Percentiles rank a stretch among this genome's conserved stretches.
phyloP scores from a whole-genome alignment of 1,140 invertebrate species.

The Tachypleus tridentatus region DNA sequence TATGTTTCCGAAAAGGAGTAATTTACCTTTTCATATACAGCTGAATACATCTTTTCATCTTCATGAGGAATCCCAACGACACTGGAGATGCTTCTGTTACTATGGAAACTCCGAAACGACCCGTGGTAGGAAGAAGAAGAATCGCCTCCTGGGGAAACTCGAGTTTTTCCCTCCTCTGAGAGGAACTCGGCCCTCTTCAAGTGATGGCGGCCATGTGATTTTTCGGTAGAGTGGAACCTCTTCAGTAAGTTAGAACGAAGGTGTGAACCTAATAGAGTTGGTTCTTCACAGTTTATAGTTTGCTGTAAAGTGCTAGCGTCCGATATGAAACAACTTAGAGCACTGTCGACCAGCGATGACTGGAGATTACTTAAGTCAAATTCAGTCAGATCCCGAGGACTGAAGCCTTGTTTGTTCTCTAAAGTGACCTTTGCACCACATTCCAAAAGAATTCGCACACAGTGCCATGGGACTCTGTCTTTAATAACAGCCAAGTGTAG shows the following conservation, averaged over 20 bases:
- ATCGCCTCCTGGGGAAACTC: slow-evolving; percentile 1
- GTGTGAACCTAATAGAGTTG: too few species aligned
- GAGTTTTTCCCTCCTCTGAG: too few species aligned
- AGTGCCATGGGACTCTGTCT: slow-evolving; percentile 40
- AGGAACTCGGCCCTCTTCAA: too few species aligned
- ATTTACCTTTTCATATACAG: too few species aligned
- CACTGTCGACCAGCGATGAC: slow-evolving; percentile 34
- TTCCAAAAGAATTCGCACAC: slow-evolving; percentile 40
- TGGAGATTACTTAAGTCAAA: slow-evolving; percentile 38
- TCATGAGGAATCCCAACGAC: too few species aligned
- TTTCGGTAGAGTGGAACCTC: too few species aligned
- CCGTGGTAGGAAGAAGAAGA: slow-evolving; percentile 2
- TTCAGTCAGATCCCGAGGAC: slow-evolving; percentile 29
- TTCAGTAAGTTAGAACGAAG: too few species aligned
- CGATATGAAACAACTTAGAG: slow-evolving; percentile 5
- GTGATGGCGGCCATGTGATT: too few species aligned
- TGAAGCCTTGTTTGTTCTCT: slow-evolving; percentile 35
- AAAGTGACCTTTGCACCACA: slow-evolving; percentile 37
- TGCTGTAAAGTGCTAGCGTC: too few species aligned
- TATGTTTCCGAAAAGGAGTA: too few species aligned
- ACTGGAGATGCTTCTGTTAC: not conserved
- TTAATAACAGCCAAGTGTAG: slow-evolving; percentile 43
- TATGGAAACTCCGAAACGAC: not conserved
- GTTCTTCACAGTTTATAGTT: too few species aligned
- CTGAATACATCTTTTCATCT: too few species aligned